Evolutionary conservation across 2,797 vertebrate species (phyloP).

Genomic region (Odontamblyopus lacepedii): DNA sequence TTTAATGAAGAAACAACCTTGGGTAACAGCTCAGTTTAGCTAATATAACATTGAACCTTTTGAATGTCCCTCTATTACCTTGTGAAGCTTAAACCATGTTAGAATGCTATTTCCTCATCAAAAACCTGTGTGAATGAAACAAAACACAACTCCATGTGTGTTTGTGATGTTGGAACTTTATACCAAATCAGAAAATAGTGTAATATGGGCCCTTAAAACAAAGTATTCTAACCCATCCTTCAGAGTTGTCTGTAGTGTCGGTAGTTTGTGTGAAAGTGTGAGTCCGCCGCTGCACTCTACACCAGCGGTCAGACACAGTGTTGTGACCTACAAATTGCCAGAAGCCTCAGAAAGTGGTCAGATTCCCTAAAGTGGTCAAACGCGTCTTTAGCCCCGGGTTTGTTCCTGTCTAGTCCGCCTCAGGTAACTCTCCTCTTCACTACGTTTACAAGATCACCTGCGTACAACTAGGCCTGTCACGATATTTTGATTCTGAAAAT

Average conservation of each 20-base stretch:
- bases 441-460: not conserved
- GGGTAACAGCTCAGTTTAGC: not conserved
- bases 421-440: not conserved
- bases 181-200: no score
- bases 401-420: not conserved
- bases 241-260: not conserved
- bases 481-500: no score
- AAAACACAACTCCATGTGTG: no score
- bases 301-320: conserved; percentile 68
- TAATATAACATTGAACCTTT: not conserved
- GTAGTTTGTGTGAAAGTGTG: conserved; percentile 18
- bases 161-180: no score
- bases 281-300: conserved; percentile 60
- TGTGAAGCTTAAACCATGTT: no score
- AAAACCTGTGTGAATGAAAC: no score
- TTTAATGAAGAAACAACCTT: not conserved
- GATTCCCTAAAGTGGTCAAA: conserved; percentile 65
- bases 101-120: no score
- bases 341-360: conserved; percentile 70
- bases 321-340: conserved; percentile 75
- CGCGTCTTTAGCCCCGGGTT: conserved; percentile 25
- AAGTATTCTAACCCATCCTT: not conserved
- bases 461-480: not conserved
- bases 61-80: no score
- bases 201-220: not conserved